Evolutionary conservation across 2,888 invertebrate species (phyloP), one percentile per base, ranked within the genome.

Genomic region (Mythimna albipuncta): DNA sequence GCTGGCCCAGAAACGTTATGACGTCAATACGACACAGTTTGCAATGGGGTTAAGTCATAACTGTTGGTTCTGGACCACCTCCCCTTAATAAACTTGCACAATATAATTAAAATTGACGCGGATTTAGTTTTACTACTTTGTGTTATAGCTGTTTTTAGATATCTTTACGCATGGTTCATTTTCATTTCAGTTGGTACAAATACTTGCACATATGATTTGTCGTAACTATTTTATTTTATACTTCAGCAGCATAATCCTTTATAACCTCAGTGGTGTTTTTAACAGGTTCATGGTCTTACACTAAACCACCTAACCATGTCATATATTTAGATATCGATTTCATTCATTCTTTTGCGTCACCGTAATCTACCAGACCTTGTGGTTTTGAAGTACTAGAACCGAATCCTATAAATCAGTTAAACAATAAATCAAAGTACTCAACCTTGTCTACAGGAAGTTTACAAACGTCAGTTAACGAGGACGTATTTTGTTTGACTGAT

Each of bases 21-120:
- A 95, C 95, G 95, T 94, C 94, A 94, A 74, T 73, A 81, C 86
- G 93, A 86, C 93, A 93, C 93, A 88, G 83, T 89, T 93, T 75
- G 83, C 77, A 86, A 71, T 83, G 87, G 75, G 79, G 81, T 81
- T 85, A 84, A 84, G 66, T 71, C 75, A 84, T 69, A 84, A 85
- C 77, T 73, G 77, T 71, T 58, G 72, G 61, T 70, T 61, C 62
- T 73, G 66, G 59, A 73, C 58, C 75, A 75, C 69, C 73, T 78
- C 78, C 76, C 78, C 69, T 79, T 79, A 72, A 76, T 75, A 76
- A 73, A 74, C 52, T 65, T 78, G 65, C 52, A 68, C 64, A 69
- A 62, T 67, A 61, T 71, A 55, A 59, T 80, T 32, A 44, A 73
- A 69, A 70, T 65, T n/a, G 64, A 69, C 6, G 26, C 59, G 26